Percentiles rank a stretch among this genome's conserved stretches.
Evolutionary conservation across 2,797 vertebrate species (phyloP).

Genomic region (Novumbra hubbsi): DNA sequence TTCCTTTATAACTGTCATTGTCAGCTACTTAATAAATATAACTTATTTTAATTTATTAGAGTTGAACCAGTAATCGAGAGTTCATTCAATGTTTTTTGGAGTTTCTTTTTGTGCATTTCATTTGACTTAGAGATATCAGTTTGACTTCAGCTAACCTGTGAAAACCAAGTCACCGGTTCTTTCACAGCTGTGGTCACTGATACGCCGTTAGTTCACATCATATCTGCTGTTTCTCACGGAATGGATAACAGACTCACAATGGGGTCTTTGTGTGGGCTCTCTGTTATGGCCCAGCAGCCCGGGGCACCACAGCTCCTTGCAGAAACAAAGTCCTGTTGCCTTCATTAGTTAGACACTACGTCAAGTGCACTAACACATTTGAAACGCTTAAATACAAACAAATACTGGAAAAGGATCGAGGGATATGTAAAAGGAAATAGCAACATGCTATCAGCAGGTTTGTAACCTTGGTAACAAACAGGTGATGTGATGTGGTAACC

Average conservation of each 20-base stretch:
- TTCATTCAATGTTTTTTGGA: background rate
- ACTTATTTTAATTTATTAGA: no score
- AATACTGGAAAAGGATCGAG: conserved; percentile 27
- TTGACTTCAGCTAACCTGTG: conserved; percentile 36
- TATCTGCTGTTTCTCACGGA: conserved; percentile 64
- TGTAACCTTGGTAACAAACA: conserved; percentile 63
- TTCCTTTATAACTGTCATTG: no score
- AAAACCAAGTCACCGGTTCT: conserved; percentile 22
- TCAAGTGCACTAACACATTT: conserved; percentile 14
- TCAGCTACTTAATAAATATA: no score
- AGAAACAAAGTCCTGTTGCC: background rate
- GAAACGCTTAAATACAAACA: conserved; percentile 14
- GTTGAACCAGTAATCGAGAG: background rate
- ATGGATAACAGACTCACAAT: conserved; percentile 57
- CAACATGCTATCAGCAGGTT: conserved; percentile 26
- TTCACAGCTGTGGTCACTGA: conserved; percentile 49
- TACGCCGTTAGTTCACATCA: conserved; percentile 34
- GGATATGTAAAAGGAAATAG: conserved; percentile 5
- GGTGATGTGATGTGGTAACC: conserved; percentile 43
- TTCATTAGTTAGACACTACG: background rate
- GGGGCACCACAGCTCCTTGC: conserved; percentile 19
- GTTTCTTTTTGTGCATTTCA: background rate
- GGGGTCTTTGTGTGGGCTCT: conserved; percentile 54
- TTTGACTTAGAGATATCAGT: conserved; percentile 9
- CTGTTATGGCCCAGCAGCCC: conserved; percentile 23